Evolutionary conservation across 2,888 invertebrate genomes (phyloP).

Genomic region (Anarsia innoxiella): DNA sequence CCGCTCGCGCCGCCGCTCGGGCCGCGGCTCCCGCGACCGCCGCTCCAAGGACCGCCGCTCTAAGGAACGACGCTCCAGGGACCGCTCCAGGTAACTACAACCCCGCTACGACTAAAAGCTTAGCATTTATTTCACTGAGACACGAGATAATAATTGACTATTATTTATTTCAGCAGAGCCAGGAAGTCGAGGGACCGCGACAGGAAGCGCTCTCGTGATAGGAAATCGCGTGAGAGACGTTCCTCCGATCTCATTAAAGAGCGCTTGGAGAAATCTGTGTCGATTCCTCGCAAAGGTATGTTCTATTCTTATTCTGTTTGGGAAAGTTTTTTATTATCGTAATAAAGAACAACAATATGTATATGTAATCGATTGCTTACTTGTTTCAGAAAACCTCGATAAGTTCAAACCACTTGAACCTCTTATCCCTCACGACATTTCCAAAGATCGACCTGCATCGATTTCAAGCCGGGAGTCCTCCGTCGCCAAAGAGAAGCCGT

Average conservation of each 20-base stretch:
- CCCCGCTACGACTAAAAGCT: too few species aligned
- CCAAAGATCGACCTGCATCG: slow-evolving; percentile 55
- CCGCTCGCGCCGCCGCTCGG: slow-evolving; percentile 54
- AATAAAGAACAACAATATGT: too few species aligned
- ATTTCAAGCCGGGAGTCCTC: slow-evolving; percentile 69
- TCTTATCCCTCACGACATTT: slow-evolving; percentile 40
- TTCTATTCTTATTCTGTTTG: too few species aligned
- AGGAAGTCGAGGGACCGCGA: slow-evolving; percentile 62
- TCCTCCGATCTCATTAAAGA: slow-evolving; percentile 66
- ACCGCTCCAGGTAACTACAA: slow-evolving; percentile 54
- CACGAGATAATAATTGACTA: too few species aligned
- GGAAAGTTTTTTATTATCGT: too few species aligned
- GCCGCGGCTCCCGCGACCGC: slow-evolving; percentile 50
- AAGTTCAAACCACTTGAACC: slow-evolving; percentile 57
- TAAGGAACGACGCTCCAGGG: slow-evolving; percentile 47
- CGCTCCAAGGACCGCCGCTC: slow-evolving; percentile 55
- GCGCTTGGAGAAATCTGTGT: slow-evolving; percentile 64
- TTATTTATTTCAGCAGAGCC: slow-evolving; percentile 35
- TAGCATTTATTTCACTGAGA: too few species aligned
- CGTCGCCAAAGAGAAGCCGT: slow-evolving; percentile 52
- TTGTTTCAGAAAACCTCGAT: slow-evolving; percentile 49
- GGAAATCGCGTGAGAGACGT: slow-evolving; percentile 66
- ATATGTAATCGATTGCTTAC: not conserved
- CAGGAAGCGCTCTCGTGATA: slow-evolving; percentile 58
- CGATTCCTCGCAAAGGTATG: slow-evolving; percentile 68